Conservation (phyloP, 2,797 vertebrate species). For the Erethizon dorsatum region DNA sequence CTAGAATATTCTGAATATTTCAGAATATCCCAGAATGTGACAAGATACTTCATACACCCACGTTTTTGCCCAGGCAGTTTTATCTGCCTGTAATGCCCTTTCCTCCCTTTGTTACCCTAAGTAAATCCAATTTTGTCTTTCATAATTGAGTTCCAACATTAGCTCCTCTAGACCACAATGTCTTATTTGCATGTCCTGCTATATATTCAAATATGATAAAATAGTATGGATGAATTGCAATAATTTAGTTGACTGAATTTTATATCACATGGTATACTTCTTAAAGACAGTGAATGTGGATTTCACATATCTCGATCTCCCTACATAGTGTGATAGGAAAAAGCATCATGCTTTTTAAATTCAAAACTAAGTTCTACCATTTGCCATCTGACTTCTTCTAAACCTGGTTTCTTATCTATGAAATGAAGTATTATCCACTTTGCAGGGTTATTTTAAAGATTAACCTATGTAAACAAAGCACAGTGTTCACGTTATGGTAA, state of each 20-base stretch:
- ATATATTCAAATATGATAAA: neutral
- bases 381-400: conserved; percentile 18
- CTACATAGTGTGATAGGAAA: neutral
- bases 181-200: conserved; percentile 13
- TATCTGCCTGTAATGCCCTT: neutral
- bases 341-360: neutral
- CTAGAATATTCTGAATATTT: neutral
- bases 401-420: conserved; percentile 27
- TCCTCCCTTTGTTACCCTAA: conserved; percentile 12
- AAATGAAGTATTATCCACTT: neutral
- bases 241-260: conserved; percentile 41
- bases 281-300: neutral
- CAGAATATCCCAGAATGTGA: neutral
- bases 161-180: conserved; percentile 8
- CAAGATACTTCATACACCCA: neutral
- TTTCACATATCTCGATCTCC: conserved; percentile 13
- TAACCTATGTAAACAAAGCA: conserved; percentile 18
- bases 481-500: neutral
- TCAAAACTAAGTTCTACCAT: conserved; percentile 9
- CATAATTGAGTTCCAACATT: conserved; percentile 15
- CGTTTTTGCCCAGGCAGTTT: neutral
- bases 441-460: neutral
- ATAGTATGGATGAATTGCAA: neutral
- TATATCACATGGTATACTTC: neutral
- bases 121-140: conserved; percentile 53